Evolutionary conservation across 2,113 vertebrate genomes (phyloP), one percentile per base, ranked within the genome.

Genomic region (Embiotoca jacksoni): DNA sequence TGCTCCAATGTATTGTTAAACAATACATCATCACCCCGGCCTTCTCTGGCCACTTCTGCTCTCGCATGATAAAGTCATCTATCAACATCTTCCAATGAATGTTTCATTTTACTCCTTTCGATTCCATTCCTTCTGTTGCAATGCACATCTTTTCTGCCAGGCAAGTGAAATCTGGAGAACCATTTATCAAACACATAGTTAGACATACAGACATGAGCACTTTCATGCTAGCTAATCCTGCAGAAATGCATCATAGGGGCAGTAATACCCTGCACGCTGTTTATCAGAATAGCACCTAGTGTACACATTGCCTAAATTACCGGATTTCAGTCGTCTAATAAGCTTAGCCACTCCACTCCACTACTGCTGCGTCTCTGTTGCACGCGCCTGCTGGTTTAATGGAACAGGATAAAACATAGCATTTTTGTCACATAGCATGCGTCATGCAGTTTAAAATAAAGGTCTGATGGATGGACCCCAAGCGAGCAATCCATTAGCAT

Each of bases 11-110:
- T 88, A 88, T 92, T 88, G 76, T 91, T 90, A 88, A 92, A 91
- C 90, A 91, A 92, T 91, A 90, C 85, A 94, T 94, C 91, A 92
- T 91, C 88, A 89, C 91, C 65, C 72, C 6, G 67, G 87, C 85
- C 77, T 78, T 84, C 88, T 91, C 78, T 57, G 89, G 85, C 85
- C 89, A 87, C 83, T 82, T 87, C 84, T 68, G 79, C 83, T 85
- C 86, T 64, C 69, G 54, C 84, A 88, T 80, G 89, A 92, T 92
- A 89, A 90, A 91, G 90, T 77, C 89, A 92, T 93, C 91, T 80
- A 92, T 94, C 93, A 93, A 84, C 85, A 87, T 84, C 79, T 72
- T 66, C 82, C 80, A 57, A 84, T 84, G 80, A 88, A 91, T 91
- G 86, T 91, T 91, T 91, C 79, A 90, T 91, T 91, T 92, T 87